Evolutionary conservation across 2,797 vertebrate species (phyloP).

Genomic region (Erethizon dorsatum): DNA sequence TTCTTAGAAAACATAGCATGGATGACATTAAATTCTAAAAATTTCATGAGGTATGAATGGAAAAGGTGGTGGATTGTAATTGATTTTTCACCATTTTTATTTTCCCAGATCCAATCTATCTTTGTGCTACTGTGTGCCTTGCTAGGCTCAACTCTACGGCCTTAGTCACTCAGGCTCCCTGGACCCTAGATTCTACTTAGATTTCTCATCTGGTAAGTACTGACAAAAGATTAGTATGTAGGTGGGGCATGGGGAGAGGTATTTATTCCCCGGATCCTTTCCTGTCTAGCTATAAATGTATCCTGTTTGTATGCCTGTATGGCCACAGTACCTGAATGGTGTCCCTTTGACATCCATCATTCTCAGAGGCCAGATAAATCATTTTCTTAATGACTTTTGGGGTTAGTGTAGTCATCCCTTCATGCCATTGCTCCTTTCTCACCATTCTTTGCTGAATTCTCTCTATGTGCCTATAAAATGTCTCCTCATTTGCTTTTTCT

Average conservation of each 20-base stretch:
- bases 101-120: background rate
- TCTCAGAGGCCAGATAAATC: background rate
- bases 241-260: background rate
- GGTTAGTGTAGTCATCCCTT: background rate
- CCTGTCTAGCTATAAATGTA: background rate
- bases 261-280: background rate
- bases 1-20: background rate
- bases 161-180: background rate
- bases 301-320: background rate
- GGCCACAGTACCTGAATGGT: background rate
- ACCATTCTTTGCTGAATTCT: background rate
- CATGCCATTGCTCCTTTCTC: background rate
- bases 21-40: background rate
- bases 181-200: background rate
- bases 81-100: background rate
- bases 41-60: background rate
- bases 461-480: background rate
- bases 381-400: background rate
- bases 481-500: background rate
- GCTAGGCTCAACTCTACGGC: background rate
- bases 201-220: background rate
- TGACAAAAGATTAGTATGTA: background rate
- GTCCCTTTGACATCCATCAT: background rate
- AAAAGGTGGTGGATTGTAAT: background rate
- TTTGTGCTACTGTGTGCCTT: background rate